Base-by-base conservation (phyloP, 2,797 vertebrate species). In the Lates japonicus region DNA sequence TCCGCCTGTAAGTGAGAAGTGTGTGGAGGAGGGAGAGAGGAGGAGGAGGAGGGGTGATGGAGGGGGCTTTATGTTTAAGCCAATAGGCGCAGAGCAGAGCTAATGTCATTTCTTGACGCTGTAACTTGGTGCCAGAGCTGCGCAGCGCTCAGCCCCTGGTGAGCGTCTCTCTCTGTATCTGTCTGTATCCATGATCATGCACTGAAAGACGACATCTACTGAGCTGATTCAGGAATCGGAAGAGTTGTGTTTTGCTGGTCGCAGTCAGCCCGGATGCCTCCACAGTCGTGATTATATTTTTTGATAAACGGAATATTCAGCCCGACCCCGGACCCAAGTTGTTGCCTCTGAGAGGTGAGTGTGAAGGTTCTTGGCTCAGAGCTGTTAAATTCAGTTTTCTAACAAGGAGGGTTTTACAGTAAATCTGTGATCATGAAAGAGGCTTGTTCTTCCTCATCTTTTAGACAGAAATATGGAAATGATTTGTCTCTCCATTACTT, bases 71-170 rank as follows among this genome's bases (percentile, higher is more conserved):
- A 29, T 14, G 81, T 82, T 54, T 88, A 29, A 94, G 81, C 96
- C 96, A 96, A 97, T 97, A 63, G 86, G 90, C 79, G 76, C 79
- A 76, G 69, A 84, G 94, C 84, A 86, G 55, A 48, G 80, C 66
- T 90, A 84, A 83, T 93, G 94, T 94, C 84, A 85, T 93, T 90
- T 92, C 58, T 84, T 84, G 86, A 89, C 89, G 83, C 93, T 93
- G 91, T 92, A 92, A 94, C 90, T 93, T 78, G 83, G 82, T 87
- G 91, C 80, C 91, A 92, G 65, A 84, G 70, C 85, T 84, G 90
- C 78, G 71, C 73, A 84, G 19, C 73, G 84, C 92, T 92, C 88
- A 91, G 54, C 55, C 66, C 66, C 74, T 33, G 80, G 52, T 70
- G 49, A 62, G 69, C 82, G 82, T 83, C 39, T 37, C n/a, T 16